These are phyloP conservation scores for Monochamus alternatus DNA, from an alignment of 2,888 invertebrate genomes.

Conservation along the genomic window DNA sequence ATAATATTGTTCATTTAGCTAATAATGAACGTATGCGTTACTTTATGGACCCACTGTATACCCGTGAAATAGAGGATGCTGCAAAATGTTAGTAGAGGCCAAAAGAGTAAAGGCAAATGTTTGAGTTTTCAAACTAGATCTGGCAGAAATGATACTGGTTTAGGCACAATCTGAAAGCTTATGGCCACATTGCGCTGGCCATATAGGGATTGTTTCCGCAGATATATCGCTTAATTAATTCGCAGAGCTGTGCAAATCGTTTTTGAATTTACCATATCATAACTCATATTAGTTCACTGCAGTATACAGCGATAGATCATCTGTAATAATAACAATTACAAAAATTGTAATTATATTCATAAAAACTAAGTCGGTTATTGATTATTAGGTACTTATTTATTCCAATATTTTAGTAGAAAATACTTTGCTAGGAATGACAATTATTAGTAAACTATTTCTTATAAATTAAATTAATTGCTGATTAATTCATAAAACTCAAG, in stretches of 20 bases:
- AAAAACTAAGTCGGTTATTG: too few species aligned
- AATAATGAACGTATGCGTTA: too few species aligned
- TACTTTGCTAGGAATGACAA: too few species aligned
- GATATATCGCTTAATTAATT: slow-evolving; percentile 46
- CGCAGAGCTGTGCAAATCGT: background rate
- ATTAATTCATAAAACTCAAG: too few species aligned
- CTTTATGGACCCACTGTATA: too few species aligned
- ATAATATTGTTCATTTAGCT: too few species aligned
- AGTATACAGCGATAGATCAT: background rate
- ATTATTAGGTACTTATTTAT: too few species aligned
- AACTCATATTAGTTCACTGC: background rate
- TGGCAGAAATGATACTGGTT: slow-evolving; percentile 42
- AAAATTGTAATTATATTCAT: too few species aligned
- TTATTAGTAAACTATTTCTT: too few species aligned
- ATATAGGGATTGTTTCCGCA: slow-evolving; percentile 46
- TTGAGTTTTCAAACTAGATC: slow-evolving; percentile 37
- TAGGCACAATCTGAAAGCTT: slow-evolving; percentile 40
- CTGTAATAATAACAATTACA: too few species aligned
- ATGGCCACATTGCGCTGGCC: slow-evolving; percentile 46
- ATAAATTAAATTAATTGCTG: too few species aligned
- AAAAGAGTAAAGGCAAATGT: slow-evolving; percentile 16
- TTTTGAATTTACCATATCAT: background rate
- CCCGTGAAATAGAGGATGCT: slow-evolving; percentile 13
- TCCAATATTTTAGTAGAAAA: too few species aligned
- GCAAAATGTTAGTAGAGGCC: slow-evolving; percentile 13